A percentile compares a stretch with the other conserved stretches of the same genome.
Conservation (phyloP, 1,140 invertebrate species). For the Hyphantria cunea region DNA sequence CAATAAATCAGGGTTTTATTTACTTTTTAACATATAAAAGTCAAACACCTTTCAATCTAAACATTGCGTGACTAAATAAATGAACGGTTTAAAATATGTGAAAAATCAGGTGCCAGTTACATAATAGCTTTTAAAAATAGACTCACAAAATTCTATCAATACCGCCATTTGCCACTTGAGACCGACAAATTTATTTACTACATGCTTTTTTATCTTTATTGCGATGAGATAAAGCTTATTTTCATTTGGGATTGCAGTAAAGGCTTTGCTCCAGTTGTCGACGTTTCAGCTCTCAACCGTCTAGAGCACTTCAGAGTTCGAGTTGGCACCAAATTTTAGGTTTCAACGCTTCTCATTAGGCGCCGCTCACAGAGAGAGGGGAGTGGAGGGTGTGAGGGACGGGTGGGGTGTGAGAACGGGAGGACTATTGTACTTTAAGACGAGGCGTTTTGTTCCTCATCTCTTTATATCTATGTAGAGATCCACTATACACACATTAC, state of each 20-base stretch:
- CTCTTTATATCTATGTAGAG: constrained; percentile 47
- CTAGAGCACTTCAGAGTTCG: constrained; percentile 68
- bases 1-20: neutral
- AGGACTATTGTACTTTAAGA: constrained; percentile 57
- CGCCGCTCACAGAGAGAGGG: constrained; percentile 46
- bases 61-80: neutral
- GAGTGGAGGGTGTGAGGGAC: constrained; percentile 22
- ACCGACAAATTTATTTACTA: constrained; percentile 32
- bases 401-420: constrained; percentile 32
- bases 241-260: constrained; percentile 32
- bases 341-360: constrained; percentile 74
- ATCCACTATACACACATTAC: constrained; percentile 10
- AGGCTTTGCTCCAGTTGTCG: constrained; percentile 32
- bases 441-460: constrained; percentile 59
- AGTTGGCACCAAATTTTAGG: constrained; percentile 77
- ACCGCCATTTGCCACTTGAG: constrained; percentile 43
- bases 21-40: neutral
- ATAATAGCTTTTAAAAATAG: constrained; percentile 44
- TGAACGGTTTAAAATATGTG: constrained; percentile 26
- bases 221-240: constrained; percentile 32
- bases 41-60: too few species aligned
- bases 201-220: constrained; percentile 29
- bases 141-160: constrained; percentile 59
- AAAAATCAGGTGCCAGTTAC: constrained; percentile 49
- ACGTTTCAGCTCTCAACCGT: constrained; percentile 50